phyloP scores from a whole-genome alignment of 2,113 vertebrate species.

The Mustelus asterias region DNA sequence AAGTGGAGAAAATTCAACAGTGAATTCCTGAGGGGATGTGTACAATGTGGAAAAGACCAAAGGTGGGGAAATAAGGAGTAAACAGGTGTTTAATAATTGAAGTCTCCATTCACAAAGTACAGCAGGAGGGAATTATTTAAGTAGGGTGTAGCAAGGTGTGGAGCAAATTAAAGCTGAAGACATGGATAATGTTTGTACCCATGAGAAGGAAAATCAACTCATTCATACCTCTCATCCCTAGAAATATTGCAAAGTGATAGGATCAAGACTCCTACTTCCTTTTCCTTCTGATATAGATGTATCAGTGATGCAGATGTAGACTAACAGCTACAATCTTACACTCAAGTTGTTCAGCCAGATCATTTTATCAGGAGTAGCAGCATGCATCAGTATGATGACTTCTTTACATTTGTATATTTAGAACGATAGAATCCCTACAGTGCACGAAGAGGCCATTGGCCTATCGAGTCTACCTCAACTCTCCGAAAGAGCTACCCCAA shows the following conservation, averaged over 20 bases:
- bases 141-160: neutral
- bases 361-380: too few species aligned
- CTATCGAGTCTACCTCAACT: too few species aligned
- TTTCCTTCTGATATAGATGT: neutral
- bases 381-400: too few species aligned
- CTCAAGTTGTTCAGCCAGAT: too few species aligned
- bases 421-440: too few species aligned
- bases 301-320: neutral
- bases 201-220: neutral
- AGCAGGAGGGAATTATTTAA: neutral
- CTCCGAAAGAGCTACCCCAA: too few species aligned
- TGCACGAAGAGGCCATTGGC: too few species aligned
- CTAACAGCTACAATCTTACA: too few species aligned
- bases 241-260: neutral
- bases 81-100: neutral
- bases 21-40: neutral
- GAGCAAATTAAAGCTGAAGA: neutral
- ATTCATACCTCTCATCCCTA: neutral
- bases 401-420: too few species aligned
- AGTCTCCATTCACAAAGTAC: neutral
- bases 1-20: neutral
- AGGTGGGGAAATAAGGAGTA: neutral
- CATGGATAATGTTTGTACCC: neutral
- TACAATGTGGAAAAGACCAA: neutral
- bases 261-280: neutral